A percentile compares a stretch with the other conserved stretches of the same genome.
Evolutionary conservation across 2,113 vertebrate species (phyloP).

Genomic region (Spermophilus dauricus): DNA sequence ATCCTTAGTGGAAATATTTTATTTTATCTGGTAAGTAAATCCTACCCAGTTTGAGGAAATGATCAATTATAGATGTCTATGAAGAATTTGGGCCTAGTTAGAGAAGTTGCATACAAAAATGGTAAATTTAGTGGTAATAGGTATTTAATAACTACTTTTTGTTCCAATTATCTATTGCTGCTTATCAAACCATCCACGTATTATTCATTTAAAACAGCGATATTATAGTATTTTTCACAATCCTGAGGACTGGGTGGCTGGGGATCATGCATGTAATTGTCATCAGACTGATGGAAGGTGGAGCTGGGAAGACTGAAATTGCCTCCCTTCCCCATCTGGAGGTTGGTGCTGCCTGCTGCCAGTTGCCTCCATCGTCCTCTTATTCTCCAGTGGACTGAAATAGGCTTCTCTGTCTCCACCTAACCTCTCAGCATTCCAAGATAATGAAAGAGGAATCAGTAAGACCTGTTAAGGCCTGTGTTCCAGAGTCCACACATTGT

Average conservation of each 20-base stretch:
- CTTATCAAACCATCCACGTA: not conserved
- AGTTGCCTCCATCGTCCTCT: not conserved
- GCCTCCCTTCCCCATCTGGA: not conserved
- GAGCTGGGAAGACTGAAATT: not conserved
- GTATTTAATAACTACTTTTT: not conserved
- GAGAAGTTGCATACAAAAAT: not conserved
- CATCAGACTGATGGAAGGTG: not conserved
- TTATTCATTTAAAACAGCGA: not conserved
- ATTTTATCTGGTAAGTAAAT: conserved; percentile 52
- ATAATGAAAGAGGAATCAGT: not conserved
- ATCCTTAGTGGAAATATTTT: not conserved
- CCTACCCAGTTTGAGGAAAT: not conserved
- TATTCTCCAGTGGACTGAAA: not conserved
- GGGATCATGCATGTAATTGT: fast-evolving
- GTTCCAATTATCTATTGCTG: not conserved
- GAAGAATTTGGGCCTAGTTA: not conserved
- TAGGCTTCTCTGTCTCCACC: not conserved
- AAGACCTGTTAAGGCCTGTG: not conserved
- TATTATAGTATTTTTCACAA: not conserved
- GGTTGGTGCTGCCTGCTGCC: not conserved
- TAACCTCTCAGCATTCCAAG: not conserved
- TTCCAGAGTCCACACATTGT: not conserved
- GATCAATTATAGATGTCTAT: not conserved
- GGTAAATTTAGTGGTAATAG: not conserved
- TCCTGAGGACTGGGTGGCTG: not conserved